Evolutionary conservation across 2,888 invertebrate species (phyloP).

Genomic region (Argyresthia albistria): DNA sequence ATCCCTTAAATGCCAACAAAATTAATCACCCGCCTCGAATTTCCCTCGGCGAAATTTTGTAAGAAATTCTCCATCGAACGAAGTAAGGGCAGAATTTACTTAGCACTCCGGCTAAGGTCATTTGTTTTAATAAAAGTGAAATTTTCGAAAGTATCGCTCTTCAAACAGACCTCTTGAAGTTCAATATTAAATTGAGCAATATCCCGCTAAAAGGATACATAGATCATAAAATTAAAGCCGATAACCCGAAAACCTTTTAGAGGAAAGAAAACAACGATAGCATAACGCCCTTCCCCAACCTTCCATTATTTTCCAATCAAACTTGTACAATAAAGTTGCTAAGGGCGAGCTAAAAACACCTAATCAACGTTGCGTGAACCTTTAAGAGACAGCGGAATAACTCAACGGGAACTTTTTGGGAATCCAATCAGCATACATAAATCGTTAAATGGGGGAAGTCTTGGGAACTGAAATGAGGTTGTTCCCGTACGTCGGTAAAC

Average conservation of each 20-base stretch:
- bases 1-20: constrained; percentile 45
- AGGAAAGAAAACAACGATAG: constrained; percentile 26
- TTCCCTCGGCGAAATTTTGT: constrained; percentile 27
- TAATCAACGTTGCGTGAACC: constrained; percentile 30
- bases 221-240: not conserved
- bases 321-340: constrained; percentile 44
- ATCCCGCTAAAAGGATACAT: constrained; percentile 9
- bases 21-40: constrained; percentile 45
- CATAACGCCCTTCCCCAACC: constrained; percentile 23
- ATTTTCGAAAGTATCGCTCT: constrained; percentile 51
- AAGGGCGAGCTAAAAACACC: constrained; percentile 29
- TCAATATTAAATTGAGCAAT: too few relatives aligned
- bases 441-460: constrained; percentile 32
- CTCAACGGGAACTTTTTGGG: constrained; percentile 23
- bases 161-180: not conserved
- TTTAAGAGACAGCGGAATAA: constrained; percentile 16
- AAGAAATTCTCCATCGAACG: not conserved
- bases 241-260: constrained; percentile 7
- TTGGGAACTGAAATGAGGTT: constrained; percentile 17
- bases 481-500: too few relatives aligned
- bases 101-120: constrained; percentile 1
- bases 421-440: constrained; percentile 43
- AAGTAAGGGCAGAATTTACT: constrained; percentile 3
- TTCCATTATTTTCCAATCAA: constrained; percentile 48
- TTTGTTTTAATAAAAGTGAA: constrained; percentile 24